These are phyloP conservation scores for Centropristis striata DNA, from an alignment of 2,113 vertebrate genomes.

Conservation along the genomic window DNA sequence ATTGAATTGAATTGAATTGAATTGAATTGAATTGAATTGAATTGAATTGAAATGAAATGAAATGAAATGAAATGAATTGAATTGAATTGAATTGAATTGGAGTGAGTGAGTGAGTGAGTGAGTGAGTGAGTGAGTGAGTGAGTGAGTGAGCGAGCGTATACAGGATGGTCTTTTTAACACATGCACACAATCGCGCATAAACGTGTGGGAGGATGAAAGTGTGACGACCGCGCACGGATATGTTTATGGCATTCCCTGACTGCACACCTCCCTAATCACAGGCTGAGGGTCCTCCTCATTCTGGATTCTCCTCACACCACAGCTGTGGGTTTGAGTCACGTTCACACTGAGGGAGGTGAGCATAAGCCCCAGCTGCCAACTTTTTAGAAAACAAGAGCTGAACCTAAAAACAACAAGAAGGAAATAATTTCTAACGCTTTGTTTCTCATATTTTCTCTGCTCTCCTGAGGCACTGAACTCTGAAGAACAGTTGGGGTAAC, in stretches of 20 bases:
- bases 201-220: conserved; percentile 4
- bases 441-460: conserved; percentile 74
- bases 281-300: conserved; percentile 55
- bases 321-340: conserved; percentile 62
- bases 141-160: not conserved
- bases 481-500: conserved; percentile 72
- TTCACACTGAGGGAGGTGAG: conserved; percentile 60
- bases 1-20: no score
- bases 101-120: conserved; percentile 20
- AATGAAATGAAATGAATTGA: no score
- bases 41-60: no score
- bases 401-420: conserved; percentile 67
- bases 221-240: not conserved
- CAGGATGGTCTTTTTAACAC: conserved; percentile 2
- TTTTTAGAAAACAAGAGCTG: conserved; percentile 70
- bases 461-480: conserved; percentile 73
- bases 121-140: conserved; percentile 18
- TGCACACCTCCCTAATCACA: conserved; percentile 64
- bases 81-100: no score
- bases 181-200: not conserved
- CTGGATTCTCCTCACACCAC: conserved; percentile 65
- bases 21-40: no score
- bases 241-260: conserved; percentile 44
- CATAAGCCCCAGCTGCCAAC: conserved; percentile 59
- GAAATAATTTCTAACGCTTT: conserved; percentile 71